Evolutionary conservation across 1,140 invertebrate genomes (phyloP).

Genomic region (Aphidius gifuensis): DNA sequence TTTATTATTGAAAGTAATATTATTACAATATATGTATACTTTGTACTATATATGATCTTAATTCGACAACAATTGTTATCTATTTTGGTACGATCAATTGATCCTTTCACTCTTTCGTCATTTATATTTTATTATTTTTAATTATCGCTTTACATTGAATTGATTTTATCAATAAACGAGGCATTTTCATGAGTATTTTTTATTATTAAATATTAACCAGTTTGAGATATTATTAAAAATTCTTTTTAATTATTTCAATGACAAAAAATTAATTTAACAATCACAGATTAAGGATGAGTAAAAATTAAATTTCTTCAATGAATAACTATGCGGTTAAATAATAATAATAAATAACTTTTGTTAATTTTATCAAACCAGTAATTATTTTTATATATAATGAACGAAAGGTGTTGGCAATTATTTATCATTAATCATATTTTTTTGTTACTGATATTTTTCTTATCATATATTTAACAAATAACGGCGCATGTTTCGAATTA

Average conservation of each 20-base stretch:
- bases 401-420: not conserved
- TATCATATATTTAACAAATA: conserved; percentile 6
- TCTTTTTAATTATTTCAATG: not conserved
- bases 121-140: conserved; percentile 12
- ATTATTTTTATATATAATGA: too few relatives aligned
- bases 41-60: conserved; percentile 58
- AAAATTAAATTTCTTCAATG: not conserved
- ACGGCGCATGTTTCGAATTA: conserved; percentile 7
- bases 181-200: not conserved
- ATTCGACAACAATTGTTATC: conserved; percentile 41
- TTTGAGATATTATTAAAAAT: not conserved
- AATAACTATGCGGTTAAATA: not conserved
- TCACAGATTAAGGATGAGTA: not conserved
- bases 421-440: not conserved
- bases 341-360: not conserved
- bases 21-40: conserved; percentile 55
- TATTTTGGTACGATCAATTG: conserved; percentile 42
- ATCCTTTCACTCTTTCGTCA: conserved; percentile 9
- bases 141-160: conserved; percentile 3
- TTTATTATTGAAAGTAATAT: conserved; percentile 45
- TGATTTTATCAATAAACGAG: not conserved
- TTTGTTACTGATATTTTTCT: not conserved
- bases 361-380: too few relatives aligned
- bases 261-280: conserved; percentile 3
- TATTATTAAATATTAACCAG: not conserved